phyloP scores from a whole-genome alignment of 37 sponge, comb jelly and placozoan genomes.

The Aphrocallistes beatrix region DNA sequence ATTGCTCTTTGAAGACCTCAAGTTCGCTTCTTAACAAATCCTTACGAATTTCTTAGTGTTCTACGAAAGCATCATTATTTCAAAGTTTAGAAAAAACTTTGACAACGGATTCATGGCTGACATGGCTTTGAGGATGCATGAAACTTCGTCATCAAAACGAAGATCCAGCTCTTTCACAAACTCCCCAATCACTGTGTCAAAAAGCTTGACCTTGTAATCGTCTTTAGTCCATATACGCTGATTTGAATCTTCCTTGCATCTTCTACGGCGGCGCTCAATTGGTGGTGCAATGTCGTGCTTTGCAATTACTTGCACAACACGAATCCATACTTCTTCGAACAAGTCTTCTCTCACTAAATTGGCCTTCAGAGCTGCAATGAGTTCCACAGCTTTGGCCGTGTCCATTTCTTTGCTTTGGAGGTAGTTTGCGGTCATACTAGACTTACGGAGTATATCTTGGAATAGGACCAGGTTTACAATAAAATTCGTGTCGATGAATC shows the following conservation, averaged over 20 bases:
- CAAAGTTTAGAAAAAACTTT: neutral
- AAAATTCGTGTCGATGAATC: neutral
- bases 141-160: neutral
- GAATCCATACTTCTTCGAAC: neutral
- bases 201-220: neutral
- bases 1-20: neutral
- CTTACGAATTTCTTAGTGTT: neutral
- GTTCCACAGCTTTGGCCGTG: neutral
- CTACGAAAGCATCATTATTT: neutral
- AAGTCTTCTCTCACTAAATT: neutral
- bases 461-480: neutral
- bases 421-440: neutral
- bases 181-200: neutral
- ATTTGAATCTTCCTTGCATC: neutral
- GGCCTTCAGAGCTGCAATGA: neutral
- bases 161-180: neutral
- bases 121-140: neutral
- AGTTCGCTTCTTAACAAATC: neutral
- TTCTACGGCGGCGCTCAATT: neutral
- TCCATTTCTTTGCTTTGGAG: neutral
- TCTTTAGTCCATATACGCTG: neutral
- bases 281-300: neutral
- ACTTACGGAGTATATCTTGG: neutral
- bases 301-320: neutral
- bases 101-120: neutral